Conservation (phyloP, 2,888 invertebrate species). For the Sycophila texana region DNA sequence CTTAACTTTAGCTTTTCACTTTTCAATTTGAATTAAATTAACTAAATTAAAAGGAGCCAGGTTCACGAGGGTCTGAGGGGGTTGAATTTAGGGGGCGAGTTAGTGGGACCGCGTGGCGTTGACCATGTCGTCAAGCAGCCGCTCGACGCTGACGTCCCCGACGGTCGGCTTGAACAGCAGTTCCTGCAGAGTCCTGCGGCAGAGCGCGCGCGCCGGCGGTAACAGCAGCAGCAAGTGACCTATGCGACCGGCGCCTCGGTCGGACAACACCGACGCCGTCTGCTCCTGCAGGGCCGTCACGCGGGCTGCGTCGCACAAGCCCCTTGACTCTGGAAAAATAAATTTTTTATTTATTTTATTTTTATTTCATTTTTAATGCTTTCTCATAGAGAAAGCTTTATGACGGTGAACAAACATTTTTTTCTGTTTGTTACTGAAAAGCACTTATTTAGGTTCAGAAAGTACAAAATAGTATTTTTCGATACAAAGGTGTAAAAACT, state of each 20-base stretch:
- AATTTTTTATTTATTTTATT: conserved; percentile 2
- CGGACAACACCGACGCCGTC: conserved; percentile 85
- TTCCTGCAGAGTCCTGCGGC: conserved; percentile 79
- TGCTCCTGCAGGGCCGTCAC: conserved; percentile 87
- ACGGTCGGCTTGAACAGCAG: conserved; percentile 88
- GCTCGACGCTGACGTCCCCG: conserved; percentile 84
- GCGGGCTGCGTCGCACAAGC: conserved; percentile 79
- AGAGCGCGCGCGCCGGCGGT: conserved; percentile 80
- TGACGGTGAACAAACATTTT: no score
- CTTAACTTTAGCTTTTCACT: no score
- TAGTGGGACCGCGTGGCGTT: conserved; percentile 41
- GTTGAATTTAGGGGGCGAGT: not conserved
- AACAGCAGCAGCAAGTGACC: conserved; percentile 85
- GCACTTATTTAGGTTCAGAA: no score
- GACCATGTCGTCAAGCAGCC: conserved; percentile 81
- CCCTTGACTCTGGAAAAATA: conserved; percentile 78
- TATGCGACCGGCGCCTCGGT: conserved; percentile 83
- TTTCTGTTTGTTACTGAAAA: no score
- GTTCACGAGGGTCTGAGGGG: no score
- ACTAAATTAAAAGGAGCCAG: no score
- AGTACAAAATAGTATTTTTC: no score
- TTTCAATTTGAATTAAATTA: no score
- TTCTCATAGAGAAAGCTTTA: no score
- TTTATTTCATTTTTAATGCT: not conserved
- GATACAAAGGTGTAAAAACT: no score